Percentiles rank a stretch among this genome's conserved stretches.
phyloP scores from a whole-genome alignment of 92 coral and sea anemone species.

The Siderastrea radians region DNA sequence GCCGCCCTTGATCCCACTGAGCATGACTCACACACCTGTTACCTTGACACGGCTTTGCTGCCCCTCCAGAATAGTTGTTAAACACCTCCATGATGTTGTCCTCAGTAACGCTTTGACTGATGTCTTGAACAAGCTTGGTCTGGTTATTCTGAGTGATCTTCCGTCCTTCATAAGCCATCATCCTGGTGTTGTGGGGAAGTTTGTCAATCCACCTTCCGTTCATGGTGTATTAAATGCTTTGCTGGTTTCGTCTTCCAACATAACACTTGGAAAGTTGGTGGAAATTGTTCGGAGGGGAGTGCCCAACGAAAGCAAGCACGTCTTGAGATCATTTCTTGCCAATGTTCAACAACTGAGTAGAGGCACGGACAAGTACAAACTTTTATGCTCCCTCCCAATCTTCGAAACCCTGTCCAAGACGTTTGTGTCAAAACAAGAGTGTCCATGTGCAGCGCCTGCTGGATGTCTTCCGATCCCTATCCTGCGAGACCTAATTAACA shows the following conservation, averaged over 20 bases:
- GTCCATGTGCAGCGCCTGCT: slow-evolving; percentile 38
- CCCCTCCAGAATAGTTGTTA: background rate
- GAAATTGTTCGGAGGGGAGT: background rate
- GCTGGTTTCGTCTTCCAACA: background rate
- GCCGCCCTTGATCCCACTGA: too few relatives aligned
- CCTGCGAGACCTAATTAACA: slow-evolving; percentile 35
- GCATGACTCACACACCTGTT: too few relatives aligned
- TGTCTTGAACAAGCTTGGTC: background rate
- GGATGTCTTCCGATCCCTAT: slow-evolving; percentile 37
- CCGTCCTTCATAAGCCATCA: background rate
- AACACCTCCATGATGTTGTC: background rate
- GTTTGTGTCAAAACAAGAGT: background rate
- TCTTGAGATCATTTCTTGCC: slow-evolving; percentile 1
- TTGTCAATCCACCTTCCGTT: background rate
- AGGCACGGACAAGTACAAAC: background rate
- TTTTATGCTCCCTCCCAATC: slow-evolving; percentile 34
- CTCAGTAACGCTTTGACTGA: background rate
- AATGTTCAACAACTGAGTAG: background rate
- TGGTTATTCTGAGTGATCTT: background rate
- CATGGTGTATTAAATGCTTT: background rate
- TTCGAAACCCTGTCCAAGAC: slow-evolving; percentile 47
- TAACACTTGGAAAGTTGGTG: too few relatives aligned
- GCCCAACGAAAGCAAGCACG: slow-evolving; percentile 23
- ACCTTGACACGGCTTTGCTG: too few relatives aligned
- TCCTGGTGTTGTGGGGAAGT: background rate